Percentiles rank a stretch among this genome's conserved stretches.
Evolutionary conservation across 2,797 vertebrate genomes (phyloP).

Genomic region (Sternotherus odoratus): DNA sequence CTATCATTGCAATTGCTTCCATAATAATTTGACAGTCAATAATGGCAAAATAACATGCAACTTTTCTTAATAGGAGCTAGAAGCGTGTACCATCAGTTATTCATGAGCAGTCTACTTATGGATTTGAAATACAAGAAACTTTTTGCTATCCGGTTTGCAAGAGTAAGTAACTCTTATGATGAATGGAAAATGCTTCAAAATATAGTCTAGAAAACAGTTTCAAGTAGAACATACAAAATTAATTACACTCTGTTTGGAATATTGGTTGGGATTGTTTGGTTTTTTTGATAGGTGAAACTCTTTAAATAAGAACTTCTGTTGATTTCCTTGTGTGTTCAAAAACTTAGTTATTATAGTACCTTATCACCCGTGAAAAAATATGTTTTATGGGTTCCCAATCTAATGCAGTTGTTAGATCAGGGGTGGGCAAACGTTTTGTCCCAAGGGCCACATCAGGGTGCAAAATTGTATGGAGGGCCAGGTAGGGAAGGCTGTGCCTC

Average conservation of each 20-base stretch:
- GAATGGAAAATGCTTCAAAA: background rate
- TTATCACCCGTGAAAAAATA: slow-evolving; percentile 24
- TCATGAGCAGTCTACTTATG: slow-evolving; percentile 99
- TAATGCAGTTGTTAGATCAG: slow-evolving; percentile 8
- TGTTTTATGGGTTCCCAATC: background rate
- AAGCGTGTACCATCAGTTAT: slow-evolving; percentile 95
- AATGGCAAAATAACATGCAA: background rate
- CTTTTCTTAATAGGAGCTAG: slow-evolving; percentile 87
- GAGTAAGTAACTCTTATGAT: slow-evolving; percentile 84
- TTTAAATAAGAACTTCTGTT: background rate
- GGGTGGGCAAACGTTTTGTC: no score
- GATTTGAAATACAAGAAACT: slow-evolving; percentile 97
- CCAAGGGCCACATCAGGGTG: no score
- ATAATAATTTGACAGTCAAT: background rate
- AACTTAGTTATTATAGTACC: slow-evolving; percentile 18
- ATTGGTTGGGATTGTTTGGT: background rate
- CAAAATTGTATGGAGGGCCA: no score
- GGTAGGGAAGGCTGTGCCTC: no score
- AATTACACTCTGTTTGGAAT: background rate
- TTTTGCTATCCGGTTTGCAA: slow-evolving; percentile 95
- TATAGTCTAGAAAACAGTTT: slow-evolving; percentile 10
- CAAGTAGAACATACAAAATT: slow-evolving; percentile 11
- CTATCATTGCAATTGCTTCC: slow-evolving; percentile 6
- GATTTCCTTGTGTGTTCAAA: slow-evolving; percentile 14
- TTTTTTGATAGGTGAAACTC: background rate